Percentiles rank a stretch among this genome's conserved stretches.
These are phyloP conservation scores for Pinna nobilis DNA, from an alignment of 1,140 invertebrate species.

Conservation along the genomic window DNA sequence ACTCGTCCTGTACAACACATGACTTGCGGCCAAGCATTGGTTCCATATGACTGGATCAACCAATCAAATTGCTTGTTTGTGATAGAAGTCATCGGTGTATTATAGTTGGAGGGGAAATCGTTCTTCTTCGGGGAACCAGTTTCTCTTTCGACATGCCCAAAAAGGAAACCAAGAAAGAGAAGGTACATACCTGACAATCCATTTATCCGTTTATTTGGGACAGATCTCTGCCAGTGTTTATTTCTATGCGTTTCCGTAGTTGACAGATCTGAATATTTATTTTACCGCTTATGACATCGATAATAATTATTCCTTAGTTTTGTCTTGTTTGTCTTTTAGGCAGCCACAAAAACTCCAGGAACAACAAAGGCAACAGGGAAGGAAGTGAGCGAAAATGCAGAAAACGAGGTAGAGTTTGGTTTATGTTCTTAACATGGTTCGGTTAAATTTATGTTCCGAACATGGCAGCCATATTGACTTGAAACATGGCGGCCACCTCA, in stretches of 20 bases:
- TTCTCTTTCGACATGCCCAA: slow-evolving; percentile 73
- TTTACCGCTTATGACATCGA: slow-evolving; percentile 1
- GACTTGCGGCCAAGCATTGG: too few species aligned
- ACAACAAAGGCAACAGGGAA: slow-evolving; percentile 75
- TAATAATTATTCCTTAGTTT: slow-evolving; percentile 1
- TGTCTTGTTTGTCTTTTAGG: slow-evolving; percentile 52
- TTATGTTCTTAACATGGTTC: slow-evolving; percentile 27
- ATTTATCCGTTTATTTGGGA: neutral
- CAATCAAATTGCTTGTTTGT: slow-evolving; percentile 67
- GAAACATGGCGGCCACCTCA: slow-evolving; percentile 62
- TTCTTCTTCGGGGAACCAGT: slow-evolving; percentile 55
- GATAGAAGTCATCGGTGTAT: slow-evolving; percentile 58
- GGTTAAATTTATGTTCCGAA: slow-evolving; percentile 39
- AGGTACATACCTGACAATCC: slow-evolving; percentile 66
- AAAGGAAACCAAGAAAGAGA: slow-evolving; percentile 74
- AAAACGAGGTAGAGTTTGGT: slow-evolving; percentile 73
- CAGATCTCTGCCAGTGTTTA: neutral
- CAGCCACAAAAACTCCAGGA: slow-evolving; percentile 76
- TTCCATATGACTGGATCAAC: too few species aligned
- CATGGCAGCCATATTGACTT: slow-evolving; percentile 60
- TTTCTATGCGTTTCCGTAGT: slow-evolving; percentile 16
- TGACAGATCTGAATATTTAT: slow-evolving; percentile 16
- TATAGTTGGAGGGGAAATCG: slow-evolving; percentile 50
- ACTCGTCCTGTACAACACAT: too few species aligned
- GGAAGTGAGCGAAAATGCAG: slow-evolving; percentile 73